Percentiles rank a stretch among this genome's conserved stretches.
Evolutionary conservation across 2,797 vertebrate species (phyloP).

Genomic region (Eupleurogrammus muticus): DNA sequence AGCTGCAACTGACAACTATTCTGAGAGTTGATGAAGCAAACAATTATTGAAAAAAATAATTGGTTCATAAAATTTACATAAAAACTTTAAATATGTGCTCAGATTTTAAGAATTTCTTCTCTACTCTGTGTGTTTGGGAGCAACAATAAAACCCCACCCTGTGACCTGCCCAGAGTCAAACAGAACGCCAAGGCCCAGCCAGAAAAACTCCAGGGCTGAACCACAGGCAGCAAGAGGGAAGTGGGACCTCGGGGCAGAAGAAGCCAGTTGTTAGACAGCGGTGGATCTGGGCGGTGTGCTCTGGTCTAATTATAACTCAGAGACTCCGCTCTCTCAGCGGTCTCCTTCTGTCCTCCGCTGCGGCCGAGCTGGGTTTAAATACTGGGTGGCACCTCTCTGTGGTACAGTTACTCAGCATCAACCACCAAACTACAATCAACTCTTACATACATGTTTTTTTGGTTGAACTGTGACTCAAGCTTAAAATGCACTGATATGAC

Average conservation of each 20-base stretch:
- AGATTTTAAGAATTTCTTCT: constrained; percentile 1
- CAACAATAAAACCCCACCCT: constrained; percentile 57
- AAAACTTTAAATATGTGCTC: constrained; percentile 9
- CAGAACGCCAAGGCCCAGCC: constrained; percentile 44
- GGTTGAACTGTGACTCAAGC: background rate
- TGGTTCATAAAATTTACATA: too few relatives aligned
- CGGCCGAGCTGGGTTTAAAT: constrained; percentile 66
- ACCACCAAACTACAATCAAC: constrained; percentile 21
- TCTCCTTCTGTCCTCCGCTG: constrained; percentile 58
- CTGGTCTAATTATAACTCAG: constrained; percentile 78
- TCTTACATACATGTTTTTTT: constrained; percentile 12
- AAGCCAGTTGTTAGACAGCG: constrained; percentile 56
- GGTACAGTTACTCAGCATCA: constrained; percentile 62
- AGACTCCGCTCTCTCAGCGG: constrained; percentile 52
- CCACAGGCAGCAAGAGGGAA: constrained; percentile 53
- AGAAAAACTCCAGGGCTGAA: constrained; percentile 46
- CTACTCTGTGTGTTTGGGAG: constrained; percentile 36
- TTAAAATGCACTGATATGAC: background rate
- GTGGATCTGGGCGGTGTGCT: constrained; percentile 64
- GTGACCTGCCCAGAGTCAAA: constrained; percentile 35
- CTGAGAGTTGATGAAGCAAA: too few relatives aligned
- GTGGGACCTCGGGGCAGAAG: constrained; percentile 51
- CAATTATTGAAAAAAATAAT: too few relatives aligned
- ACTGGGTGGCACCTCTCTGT: constrained; percentile 75
- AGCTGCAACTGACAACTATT: too few relatives aligned